A percentile compares a stretch with the other conserved stretches of the same genome.
These are phyloP conservation scores for Metallyticus violacea DNA, from an alignment of 2,888 invertebrate genomes.

Conservation along the genomic window DNA sequence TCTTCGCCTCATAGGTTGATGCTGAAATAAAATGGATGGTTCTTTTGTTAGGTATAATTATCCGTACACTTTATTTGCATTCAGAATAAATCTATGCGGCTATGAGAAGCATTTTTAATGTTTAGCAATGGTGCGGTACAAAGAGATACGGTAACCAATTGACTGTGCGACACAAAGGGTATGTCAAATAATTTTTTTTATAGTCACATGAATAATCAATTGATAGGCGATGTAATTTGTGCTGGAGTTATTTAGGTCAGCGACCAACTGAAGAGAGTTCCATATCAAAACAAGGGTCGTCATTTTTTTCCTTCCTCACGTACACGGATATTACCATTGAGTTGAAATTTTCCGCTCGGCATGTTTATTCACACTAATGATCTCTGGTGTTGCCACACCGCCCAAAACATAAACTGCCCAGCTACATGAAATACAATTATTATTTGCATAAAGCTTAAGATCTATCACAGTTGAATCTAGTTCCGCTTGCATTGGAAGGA, in stretches of 20 bases:
- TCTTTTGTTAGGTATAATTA: not conserved
- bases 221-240: not conserved
- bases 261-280: too few species aligned
- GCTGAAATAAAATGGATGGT: not conserved
- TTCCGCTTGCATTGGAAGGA: too few species aligned
- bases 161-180: not conserved
- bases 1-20: too few species aligned
- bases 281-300: not conserved
- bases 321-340: not conserved
- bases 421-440: not conserved
- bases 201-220: not conserved
- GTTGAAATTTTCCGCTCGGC: not conserved
- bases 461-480: too few species aligned
- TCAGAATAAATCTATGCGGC: not conserved
- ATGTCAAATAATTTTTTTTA: not conserved
- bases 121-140: not conserved
- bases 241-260: not conserved
- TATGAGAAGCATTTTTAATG: not conserved
- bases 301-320: not conserved
- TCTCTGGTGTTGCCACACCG: not conserved
- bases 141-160: not conserved
- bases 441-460: too few species aligned
- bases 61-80: not conserved
- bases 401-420: not conserved
- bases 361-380: not conserved